Conservation (phyloP, 2,888 invertebrate genomes). For the Acronicta psi region DNA sequence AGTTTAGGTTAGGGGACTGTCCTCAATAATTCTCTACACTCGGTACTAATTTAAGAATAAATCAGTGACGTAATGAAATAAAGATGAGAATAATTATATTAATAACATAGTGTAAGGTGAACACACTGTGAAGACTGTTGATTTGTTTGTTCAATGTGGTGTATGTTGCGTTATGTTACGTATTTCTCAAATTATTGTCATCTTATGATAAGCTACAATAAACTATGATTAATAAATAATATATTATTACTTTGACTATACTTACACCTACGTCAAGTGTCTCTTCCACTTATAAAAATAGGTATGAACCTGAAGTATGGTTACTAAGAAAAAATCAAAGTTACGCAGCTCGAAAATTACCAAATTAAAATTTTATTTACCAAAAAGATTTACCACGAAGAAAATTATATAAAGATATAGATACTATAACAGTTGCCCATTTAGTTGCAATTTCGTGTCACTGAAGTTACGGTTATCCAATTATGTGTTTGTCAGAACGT, state of each 20-base stretch:
- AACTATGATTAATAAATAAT: constrained; percentile 44
- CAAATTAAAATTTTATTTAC: no score
- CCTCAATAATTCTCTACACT: constrained; percentile 10
- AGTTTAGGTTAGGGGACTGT: constrained; percentile 2
- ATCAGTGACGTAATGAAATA: constrained; percentile 30
- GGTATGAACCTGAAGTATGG: no score
- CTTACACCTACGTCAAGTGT: constrained; percentile 1
- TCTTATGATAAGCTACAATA: constrained; percentile 48
- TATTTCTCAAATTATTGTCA: constrained; percentile 55
- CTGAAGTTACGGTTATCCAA: background rate
- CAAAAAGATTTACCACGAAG: no score
- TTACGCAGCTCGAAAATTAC: no score
- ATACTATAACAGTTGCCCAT: no score
- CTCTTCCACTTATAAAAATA: background rate
- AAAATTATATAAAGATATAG: no score
- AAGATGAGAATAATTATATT: constrained; percentile 28
- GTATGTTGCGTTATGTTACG: constrained; percentile 51
- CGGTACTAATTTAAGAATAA: constrained; percentile 37
- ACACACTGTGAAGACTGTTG: constrained; percentile 17
- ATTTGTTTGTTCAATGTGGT: constrained; percentile 31
- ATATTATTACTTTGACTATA: constrained; percentile 30
- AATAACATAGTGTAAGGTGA: constrained; percentile 13
- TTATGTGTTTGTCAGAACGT: background rate
- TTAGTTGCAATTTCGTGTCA: background rate
- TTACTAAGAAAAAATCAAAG: no score